These are phyloP conservation scores for Euglossa dilemma DNA, from an alignment of 1,140 invertebrate genomes.

Conservation along the genomic window DNA sequence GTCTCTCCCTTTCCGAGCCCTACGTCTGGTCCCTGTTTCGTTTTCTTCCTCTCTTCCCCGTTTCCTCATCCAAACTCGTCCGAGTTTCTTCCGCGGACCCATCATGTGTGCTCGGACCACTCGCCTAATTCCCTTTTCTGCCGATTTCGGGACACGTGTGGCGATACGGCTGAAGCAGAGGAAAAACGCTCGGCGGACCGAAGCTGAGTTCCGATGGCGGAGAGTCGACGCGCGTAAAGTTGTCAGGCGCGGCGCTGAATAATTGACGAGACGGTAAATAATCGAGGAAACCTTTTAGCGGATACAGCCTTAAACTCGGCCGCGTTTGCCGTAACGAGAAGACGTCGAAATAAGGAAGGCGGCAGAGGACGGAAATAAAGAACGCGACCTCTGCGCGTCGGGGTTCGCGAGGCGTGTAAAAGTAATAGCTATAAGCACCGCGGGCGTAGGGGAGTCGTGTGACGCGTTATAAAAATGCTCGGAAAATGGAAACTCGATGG, in stretches of 20 bases:
- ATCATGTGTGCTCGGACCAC: too few relatives aligned
- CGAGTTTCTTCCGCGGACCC: conserved; percentile 13
- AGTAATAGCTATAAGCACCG: conserved; percentile 55
- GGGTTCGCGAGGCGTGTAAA: conserved; percentile 25
- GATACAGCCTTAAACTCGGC: conserved; percentile 54
- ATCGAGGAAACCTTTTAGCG: conserved; percentile 64
- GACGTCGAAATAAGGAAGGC: conserved; percentile 29
- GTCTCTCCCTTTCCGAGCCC: conserved; percentile 17
- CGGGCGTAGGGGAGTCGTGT: conserved; percentile 25
- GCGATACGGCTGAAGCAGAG: too few relatives aligned
- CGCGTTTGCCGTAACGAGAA: conserved; percentile 40
- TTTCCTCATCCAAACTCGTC: conserved; percentile 23
- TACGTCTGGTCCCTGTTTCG: background rate
- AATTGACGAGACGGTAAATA: conserved; percentile 69
- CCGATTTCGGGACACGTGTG: too few relatives aligned
- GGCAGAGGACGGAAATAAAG: conserved; percentile 47
- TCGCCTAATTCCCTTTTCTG: too few relatives aligned
- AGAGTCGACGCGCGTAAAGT: conserved; percentile 35
- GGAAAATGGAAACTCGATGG: conserved; percentile 42
- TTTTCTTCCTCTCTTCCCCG: conserved; percentile 30
- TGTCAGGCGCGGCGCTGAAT: conserved; percentile 56
- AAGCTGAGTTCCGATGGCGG: background rate
- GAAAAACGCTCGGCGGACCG: background rate
- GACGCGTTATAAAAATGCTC: conserved; percentile 62
- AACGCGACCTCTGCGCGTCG: background rate